These are phyloP conservation scores for Poecilus cupreus DNA, from an alignment of 2,888 invertebrate genomes.

Conservation along the genomic window DNA sequence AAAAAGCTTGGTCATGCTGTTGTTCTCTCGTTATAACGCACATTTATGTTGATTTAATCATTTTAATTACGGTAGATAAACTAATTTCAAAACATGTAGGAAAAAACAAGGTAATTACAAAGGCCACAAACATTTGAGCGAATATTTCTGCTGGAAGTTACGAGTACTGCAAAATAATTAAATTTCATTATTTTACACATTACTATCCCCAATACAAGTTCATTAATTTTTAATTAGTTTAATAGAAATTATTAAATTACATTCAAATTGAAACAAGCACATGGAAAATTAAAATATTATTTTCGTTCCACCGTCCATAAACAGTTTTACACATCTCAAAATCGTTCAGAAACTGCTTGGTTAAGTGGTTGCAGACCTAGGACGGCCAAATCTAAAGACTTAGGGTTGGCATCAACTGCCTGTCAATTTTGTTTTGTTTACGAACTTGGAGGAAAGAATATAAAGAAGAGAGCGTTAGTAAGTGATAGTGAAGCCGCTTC, in stretches of 20 bases:
- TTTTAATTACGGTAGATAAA: slow-evolving; percentile 5
- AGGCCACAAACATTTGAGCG: not conserved
- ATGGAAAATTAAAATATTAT: not conserved
- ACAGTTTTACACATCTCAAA: too few species aligned
- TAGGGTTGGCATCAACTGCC: too few species aligned
- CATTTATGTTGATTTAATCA: slow-evolving; percentile 37
- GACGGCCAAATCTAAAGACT: too few species aligned
- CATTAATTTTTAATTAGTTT: not conserved
- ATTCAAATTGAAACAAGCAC: slow-evolving; percentile 6
- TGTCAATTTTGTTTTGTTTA: too few species aligned
- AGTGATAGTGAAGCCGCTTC: too few species aligned
- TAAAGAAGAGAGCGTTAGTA: too few species aligned
- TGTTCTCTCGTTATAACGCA: slow-evolving; percentile 1
- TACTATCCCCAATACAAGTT: not conserved
- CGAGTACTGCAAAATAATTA: not conserved
- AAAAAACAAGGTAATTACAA: slow-evolving; percentile 19
- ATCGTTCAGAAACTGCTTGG: too few species aligned
- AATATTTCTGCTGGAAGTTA: not conserved
- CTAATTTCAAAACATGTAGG: slow-evolving; percentile 22
- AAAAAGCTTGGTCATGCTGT: not conserved
- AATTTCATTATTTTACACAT: slow-evolving; percentile 19
- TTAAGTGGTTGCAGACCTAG: too few species aligned
- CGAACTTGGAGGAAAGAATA: too few species aligned
- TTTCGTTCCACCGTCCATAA: too few species aligned
- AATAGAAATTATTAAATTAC: not conserved